phyloP scores from a whole-genome alignment of 1,140 invertebrate genomes.

The Eumaeus atala region DNA sequence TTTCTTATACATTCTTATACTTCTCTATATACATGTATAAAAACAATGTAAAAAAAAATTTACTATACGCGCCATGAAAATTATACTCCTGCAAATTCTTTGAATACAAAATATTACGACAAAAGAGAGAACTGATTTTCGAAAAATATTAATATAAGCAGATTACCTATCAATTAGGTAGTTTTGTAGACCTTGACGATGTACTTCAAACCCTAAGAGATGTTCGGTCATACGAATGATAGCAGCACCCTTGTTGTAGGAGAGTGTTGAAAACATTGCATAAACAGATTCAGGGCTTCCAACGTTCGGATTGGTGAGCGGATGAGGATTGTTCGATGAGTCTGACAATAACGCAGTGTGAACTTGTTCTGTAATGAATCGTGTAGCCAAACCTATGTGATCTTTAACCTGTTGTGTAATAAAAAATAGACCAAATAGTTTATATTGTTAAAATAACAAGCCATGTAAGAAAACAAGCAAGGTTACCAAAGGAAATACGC shows the following conservation, averaged over 20 bases:
- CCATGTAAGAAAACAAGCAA: too few species aligned
- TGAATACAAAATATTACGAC: too few species aligned
- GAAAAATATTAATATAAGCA: slow-evolving; percentile 19
- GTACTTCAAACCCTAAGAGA: slow-evolving; percentile 66
- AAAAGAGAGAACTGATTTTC: too few species aligned
- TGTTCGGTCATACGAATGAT: slow-evolving; percentile 87
- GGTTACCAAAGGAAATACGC: too few species aligned
- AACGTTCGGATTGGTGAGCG: slow-evolving; percentile 70
- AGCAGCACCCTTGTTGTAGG: slow-evolving; percentile 79
- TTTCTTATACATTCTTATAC: too few species aligned
- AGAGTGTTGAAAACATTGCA: slow-evolving; percentile 76
- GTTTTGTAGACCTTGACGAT: slow-evolving; percentile 75
- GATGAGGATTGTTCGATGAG: slow-evolving; percentile 77
- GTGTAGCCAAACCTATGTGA: slow-evolving; percentile 64
- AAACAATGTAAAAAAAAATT: too few species aligned
- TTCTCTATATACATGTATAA: too few species aligned
- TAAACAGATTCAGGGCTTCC: slow-evolving; percentile 69
- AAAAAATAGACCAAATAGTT: slow-evolving; percentile 77
- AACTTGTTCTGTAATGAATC: slow-evolving; percentile 79
- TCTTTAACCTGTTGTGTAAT: slow-evolving; percentile 82
- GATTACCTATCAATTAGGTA: slow-evolving; percentile 60
- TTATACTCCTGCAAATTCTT: too few species aligned
- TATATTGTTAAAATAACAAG: slow-evolving; percentile 19
- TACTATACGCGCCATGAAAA: too few species aligned
- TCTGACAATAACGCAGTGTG: slow-evolving; percentile 80